Base-by-base conservation (phyloP, 2,888 invertebrate species). In the Nemapogon koenigi region DNA sequence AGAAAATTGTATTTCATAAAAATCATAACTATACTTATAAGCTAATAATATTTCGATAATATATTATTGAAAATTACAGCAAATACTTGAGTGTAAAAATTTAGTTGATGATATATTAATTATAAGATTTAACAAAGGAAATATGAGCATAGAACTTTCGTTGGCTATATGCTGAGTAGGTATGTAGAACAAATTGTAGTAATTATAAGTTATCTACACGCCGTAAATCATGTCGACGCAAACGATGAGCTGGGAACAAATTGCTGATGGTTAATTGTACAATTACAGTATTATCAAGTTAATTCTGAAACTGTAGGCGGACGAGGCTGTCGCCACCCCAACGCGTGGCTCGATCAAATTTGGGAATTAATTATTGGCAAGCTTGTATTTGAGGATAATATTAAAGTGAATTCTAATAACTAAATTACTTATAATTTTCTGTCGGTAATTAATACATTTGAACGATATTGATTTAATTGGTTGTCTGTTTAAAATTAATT, bases 1-100 rank as follows among this genome's bases (percentile, higher is more conserved):
- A 58, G 62, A 55, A 72, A 72, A 76, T 75, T 75, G 66, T 76
- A 72, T 78, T 78, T 75, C 62, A 75, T 75, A 72, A 73, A 69
- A 67, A 51, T 71, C 64, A 72, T 72, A 62, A 76, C 71, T 67
- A 73, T 73, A 75, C 64, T 75, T 76, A 72, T 59, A 62, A 72
- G 61, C 65, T 73, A 72, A 75, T 75, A 78, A 68, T 61, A 39
- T 68, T 71, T 70, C 60, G 62, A 70, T 62, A 69, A 66, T 72
- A 67, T 64, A 56, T 65, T 65, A 63, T 70, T 72, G 62, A 61
- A 60, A 59, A 63, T 70, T 62, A 72, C 70, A 53, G 16, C 6
- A 15, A 16, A 8, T 4, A 3, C 31, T 16, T n/a, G n/a, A n/a
- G n/a, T n/a, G n/a, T n/a, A n/a, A n/a, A n/a, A n/a, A n/a, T n/a